phyloP scores from a whole-genome alignment of 2,888 invertebrate genomes.

The Drepana falcataria region DNA sequence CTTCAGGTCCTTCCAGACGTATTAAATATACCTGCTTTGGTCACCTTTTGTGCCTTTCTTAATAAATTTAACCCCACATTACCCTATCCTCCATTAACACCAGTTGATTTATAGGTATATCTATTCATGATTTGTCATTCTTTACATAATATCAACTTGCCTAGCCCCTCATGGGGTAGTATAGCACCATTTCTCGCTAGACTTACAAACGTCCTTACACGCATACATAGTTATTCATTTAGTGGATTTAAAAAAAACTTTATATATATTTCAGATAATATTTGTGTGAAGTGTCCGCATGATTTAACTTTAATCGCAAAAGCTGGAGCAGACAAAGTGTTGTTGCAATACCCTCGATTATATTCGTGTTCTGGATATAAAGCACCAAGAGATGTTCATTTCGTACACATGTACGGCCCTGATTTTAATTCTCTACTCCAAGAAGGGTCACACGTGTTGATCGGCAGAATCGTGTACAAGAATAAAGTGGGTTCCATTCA shows the following conservation, averaged over 20 bases:
- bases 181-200: no score
- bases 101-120: no score
- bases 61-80: no score
- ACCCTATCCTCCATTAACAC: no score
- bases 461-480: conserved; percentile 51
- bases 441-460: conserved; percentile 56
- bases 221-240: not conserved
- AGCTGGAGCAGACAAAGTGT: conserved; percentile 47
- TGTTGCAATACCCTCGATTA: conserved; percentile 49
- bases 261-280: conserved; percentile 23
- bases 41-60: no score
- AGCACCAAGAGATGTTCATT: conserved; percentile 39
- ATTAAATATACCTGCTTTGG: no score
- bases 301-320: conserved; percentile 63
- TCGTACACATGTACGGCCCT: conserved; percentile 59
- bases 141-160: no score
- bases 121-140: no score
- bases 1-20: no score
- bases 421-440: conserved; percentile 54
- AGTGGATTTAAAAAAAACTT: not conserved
- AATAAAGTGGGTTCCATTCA: conserved; percentile 40
- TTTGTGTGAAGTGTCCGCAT: conserved; percentile 63
- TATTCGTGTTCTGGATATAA: conserved; percentile 46
- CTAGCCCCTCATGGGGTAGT: no score
- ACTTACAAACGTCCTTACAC: no score